Evolutionary conservation across 2,113 vertebrate genomes (phyloP).

Genomic region (Brachypodius melanocephalos): DNA sequence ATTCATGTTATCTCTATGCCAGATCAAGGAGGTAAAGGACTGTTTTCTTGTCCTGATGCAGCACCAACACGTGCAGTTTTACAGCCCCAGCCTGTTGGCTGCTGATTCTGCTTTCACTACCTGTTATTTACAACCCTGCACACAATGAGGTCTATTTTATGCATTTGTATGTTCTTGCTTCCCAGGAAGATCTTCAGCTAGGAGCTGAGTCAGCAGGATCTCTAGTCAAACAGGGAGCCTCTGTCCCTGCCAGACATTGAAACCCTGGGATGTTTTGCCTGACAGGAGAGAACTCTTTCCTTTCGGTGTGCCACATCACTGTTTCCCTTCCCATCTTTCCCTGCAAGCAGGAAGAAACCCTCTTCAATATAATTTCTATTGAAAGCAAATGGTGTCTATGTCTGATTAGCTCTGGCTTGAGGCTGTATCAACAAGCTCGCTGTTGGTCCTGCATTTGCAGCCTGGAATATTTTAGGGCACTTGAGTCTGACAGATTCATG

Average conservation of each 20-base stretch:
- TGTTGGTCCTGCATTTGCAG: slow-evolving; percentile 49
- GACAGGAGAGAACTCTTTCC: not conserved
- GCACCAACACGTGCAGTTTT: not conserved
- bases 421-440: slow-evolving; percentile 43
- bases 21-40: not conserved
- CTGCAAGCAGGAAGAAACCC: slow-evolving; percentile 23
- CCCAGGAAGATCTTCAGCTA: not conserved
- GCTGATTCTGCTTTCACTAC: slow-evolving; percentile 23
- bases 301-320: not conserved
- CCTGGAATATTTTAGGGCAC: slow-evolving; percentile 44
- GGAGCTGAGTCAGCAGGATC: slow-evolving; percentile 36
- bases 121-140: slow-evolving; percentile 18
- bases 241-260: not conserved
- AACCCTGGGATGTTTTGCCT: not conserved
- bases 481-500: slow-evolving; percentile 42
- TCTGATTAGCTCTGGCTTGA: slow-evolving; percentile 62
- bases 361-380: slow-evolving; percentile 53
- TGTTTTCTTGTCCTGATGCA: not conserved
- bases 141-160: not conserved
- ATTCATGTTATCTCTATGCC: not conserved
- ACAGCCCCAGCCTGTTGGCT: not conserved
- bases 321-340: not conserved
- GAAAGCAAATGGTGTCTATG: slow-evolving; percentile 57
- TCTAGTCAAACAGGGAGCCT: not conserved
- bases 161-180: not conserved